Evolutionary conservation across 2,797 vertebrate genomes (phyloP).

Genomic region (Microcaecilia unicolor): DNA sequence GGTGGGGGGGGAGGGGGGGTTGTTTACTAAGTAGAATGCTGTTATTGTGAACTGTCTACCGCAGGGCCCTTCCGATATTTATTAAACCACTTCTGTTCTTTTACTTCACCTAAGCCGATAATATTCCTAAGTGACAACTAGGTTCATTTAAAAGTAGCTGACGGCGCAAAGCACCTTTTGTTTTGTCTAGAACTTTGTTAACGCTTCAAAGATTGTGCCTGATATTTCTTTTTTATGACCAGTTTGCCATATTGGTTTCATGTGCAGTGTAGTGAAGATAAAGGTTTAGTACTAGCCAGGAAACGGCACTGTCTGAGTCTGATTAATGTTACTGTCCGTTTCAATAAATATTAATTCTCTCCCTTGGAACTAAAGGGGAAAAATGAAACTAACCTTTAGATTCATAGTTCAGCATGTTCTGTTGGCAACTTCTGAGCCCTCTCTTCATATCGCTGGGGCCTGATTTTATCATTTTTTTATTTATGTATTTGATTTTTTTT

Average conservation of each 20-base stretch:
- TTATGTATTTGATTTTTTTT: too few relatives aligned
- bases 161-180: constrained; percentile 19
- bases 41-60: too few relatives aligned
- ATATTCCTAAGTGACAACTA: constrained; percentile 12
- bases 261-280: constrained; percentile 2
- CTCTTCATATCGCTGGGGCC: constrained; percentile 1
- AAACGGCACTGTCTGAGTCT: constrained; percentile 10
- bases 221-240: constrained; percentile 18
- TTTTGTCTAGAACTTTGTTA: constrained; percentile 28
- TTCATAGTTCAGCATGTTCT: constrained; percentile 9
- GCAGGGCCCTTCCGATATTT: too few relatives aligned
- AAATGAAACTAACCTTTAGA: constrained; percentile 22
- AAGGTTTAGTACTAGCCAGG: constrained; percentile 15
- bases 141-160: constrained; percentile 24
- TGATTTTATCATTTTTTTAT: too few relatives aligned
- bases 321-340: constrained; percentile 26
- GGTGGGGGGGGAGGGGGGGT: too few relatives aligned
- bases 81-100: constrained; percentile 10
- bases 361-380: constrained; percentile 6
- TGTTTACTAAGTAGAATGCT: too few relatives aligned
- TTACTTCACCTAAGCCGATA: not conserved
- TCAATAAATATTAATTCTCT: constrained; percentile 19
- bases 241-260: constrained; percentile 11
- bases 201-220: constrained; percentile 27
- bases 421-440: constrained; percentile 13